Evolutionary conservation across 2,113 vertebrate genomes (phyloP).

Genomic region (Puntigrus tetrazona): DNA sequence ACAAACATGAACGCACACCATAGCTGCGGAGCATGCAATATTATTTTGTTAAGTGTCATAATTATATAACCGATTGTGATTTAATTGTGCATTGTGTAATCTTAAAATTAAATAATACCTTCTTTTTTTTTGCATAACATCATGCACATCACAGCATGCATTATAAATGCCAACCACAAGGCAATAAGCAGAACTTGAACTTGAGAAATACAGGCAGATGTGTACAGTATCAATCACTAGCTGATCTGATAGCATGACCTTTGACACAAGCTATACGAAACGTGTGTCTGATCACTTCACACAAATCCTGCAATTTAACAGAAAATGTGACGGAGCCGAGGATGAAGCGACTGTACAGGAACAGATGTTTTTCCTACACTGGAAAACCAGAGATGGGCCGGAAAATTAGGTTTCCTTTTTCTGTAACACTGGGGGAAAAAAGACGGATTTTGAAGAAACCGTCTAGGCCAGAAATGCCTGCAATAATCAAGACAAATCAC

Average conservation of each 20-base stretch:
- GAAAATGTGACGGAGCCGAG: background rate
- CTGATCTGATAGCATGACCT: too few species aligned
- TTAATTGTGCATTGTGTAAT: background rate
- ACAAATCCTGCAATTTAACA: too few species aligned
- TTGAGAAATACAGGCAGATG: too few species aligned
- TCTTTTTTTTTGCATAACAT: too few species aligned
- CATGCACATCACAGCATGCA: too few species aligned
- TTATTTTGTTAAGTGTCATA: background rate
- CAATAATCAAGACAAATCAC: background rate
- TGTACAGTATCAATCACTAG: too few species aligned
- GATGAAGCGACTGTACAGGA: background rate
- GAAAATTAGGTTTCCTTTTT: constrained; percentile 30
- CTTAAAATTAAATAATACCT: background rate
- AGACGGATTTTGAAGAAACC: background rate
- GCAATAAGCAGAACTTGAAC: too few species aligned
- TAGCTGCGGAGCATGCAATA: background rate
- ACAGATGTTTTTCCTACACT: constrained; percentile 17
- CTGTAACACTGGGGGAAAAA: background rate
- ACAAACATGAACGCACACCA: background rate
- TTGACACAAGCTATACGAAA: too few species aligned
- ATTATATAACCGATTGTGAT: background rate
- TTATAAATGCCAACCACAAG: too few species aligned
- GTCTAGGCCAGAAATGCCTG: background rate
- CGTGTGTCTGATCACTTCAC: too few species aligned
- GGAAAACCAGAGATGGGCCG: constrained; percentile 27